Percentiles rank a stretch among this genome's conserved stretches.
Evolutionary conservation across 2,113 vertebrate genomes (phyloP).

Genomic region (Melanotaenia duboulayi): DNA sequence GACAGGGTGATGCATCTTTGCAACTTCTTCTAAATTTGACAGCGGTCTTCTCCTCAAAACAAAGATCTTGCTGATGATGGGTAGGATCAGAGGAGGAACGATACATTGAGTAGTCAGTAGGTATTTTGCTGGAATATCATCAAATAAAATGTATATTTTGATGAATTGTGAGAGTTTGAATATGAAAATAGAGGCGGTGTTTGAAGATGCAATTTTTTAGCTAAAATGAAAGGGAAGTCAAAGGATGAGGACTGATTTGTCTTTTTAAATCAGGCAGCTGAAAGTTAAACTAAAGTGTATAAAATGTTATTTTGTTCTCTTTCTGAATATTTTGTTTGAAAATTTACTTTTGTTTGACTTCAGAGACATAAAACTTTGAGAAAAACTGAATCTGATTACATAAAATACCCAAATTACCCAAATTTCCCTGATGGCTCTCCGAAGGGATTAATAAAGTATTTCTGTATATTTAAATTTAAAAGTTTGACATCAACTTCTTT

Average conservation of each 20-base stretch:
- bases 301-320: background rate
- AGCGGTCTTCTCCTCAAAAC: conserved; percentile 12
- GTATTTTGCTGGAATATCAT: background rate
- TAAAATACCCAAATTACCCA: no score
- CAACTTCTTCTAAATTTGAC: conserved; percentile 44
- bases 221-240: background rate
- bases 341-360: background rate
- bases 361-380: conserved; percentile 1
- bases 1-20: conserved; percentile 45
- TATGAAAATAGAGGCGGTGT: conserved; percentile 13
- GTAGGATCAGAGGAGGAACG: conserved; percentile 38
- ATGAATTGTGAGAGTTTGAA: background rate
- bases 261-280: background rate
- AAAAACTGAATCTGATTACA: background rate
- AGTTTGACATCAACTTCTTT: no score
- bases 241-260: background rate
- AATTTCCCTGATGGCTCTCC: no score
- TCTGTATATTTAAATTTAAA: no score
- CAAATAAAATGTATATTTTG: conserved; percentile 20
- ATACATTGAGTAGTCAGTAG: background rate
- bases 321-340: no score
- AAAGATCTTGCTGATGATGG: conserved; percentile 20
- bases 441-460: no score
- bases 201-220: conserved; percentile 43
- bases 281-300: background rate